These are phyloP conservation scores for Myotis pilosus DNA, from an alignment of 2,797 vertebrate species.

Conservation along the genomic window DNA sequence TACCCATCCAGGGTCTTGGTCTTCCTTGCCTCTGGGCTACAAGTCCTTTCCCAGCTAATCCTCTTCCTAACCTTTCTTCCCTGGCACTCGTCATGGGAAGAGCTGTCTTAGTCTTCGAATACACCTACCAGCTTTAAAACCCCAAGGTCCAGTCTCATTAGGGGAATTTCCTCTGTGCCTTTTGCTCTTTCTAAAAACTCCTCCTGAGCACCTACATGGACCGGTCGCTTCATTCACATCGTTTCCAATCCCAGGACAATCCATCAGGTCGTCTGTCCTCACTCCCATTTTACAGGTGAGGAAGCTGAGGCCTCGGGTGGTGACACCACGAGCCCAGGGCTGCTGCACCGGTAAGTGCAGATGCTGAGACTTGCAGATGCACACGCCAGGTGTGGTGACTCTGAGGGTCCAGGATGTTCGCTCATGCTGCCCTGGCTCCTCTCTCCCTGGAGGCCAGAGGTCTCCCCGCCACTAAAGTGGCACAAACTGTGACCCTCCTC, in stretches of 20 bases:
- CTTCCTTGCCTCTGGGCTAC: background rate
- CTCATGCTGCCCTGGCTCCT: background rate
- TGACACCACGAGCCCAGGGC: rapidly evolving
- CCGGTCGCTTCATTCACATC: rapidly evolving
- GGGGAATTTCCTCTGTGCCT: background rate
- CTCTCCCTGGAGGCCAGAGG: background rate
- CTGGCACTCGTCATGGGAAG: background rate
- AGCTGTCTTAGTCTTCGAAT: background rate
- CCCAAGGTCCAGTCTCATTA: background rate
- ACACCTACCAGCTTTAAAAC: background rate
- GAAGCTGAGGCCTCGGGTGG: background rate
- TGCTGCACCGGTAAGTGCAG: background rate
- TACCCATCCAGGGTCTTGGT: background rate
- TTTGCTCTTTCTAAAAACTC: background rate
- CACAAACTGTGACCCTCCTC: background rate
- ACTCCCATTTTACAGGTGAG: background rate
- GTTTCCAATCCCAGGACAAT: background rate
- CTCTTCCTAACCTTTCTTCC: background rate
- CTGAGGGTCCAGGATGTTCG: background rate
- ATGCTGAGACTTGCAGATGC: background rate
- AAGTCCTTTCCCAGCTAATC: background rate
- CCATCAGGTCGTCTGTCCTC: rapidly evolving
- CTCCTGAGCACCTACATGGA: background rate
- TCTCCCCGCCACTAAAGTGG: background rate
- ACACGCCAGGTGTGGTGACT: background rate